These are phyloP conservation scores for Hypanus sabinus DNA, from an alignment of 2,113 vertebrate genomes.

Conservation along the genomic window DNA sequence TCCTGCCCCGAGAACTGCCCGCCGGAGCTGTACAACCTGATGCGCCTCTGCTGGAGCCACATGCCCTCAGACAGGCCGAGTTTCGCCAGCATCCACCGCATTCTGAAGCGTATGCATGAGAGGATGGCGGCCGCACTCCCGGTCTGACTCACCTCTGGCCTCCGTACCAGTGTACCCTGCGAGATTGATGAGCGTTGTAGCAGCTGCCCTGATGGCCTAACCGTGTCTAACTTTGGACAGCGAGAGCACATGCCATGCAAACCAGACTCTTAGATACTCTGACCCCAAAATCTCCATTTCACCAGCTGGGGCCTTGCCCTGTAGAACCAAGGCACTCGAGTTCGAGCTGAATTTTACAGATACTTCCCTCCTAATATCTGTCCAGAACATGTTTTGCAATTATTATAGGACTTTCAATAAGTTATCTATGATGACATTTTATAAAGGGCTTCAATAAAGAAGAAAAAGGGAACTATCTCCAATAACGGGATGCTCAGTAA, in stretches of 20 bases:
- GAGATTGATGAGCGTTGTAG: not conserved
- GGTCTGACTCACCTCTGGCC: not conserved
- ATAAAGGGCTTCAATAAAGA: not conserved
- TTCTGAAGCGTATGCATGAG: conserved; percentile 86
- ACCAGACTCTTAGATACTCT: not conserved
- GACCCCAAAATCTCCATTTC: not conserved
- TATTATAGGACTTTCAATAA: not conserved
- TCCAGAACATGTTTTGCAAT: not conserved
- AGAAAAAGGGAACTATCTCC: not conserved
- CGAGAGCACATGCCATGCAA: not conserved
- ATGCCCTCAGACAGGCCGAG: conserved; percentile 76
- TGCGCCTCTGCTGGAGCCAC: conserved; percentile 93
- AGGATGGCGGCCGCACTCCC: conserved; percentile 49
- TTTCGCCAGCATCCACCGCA: conserved; percentile 84
- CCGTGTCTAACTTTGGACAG: not conserved
- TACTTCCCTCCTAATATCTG: not conserved
- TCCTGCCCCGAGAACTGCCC: conserved; percentile 84
- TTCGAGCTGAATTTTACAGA: too few relatives aligned
- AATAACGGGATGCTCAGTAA: not conserved
- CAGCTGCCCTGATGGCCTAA: not conserved
- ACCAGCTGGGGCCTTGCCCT: too few relatives aligned
- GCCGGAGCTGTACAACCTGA: conserved; percentile 86
- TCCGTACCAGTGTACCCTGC: not conserved
- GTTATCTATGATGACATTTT: not conserved
- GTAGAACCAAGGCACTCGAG: not conserved